phyloP scores from a whole-genome alignment of 2,797 vertebrate genomes.

The Dipus sagitta region DNA sequence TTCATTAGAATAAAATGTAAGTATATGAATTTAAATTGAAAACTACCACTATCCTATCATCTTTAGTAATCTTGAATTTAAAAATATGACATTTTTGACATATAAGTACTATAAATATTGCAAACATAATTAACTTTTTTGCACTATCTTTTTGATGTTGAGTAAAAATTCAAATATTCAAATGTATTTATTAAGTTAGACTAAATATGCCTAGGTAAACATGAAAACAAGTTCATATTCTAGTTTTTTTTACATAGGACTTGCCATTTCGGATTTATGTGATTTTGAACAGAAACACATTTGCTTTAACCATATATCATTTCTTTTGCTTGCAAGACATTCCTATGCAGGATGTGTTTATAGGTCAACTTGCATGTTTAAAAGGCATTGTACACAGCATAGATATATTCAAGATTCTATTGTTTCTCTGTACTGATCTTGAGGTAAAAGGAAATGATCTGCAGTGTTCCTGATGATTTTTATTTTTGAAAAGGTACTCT shows the following conservation, averaged over 20 bases:
- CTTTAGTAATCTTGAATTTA: neutral
- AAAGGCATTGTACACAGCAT: neutral
- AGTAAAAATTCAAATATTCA: neutral
- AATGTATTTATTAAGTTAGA: neutral
- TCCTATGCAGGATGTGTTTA: neutral
- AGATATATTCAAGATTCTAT: neutral
- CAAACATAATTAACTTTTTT: neutral
- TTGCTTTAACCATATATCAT: neutral
- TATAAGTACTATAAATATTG: neutral
- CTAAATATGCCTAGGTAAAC: neutral
- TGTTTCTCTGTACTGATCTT: neutral
- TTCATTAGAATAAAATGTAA: neutral
- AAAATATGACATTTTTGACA: neutral
- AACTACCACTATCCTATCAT: neutral
- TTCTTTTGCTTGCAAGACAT: neutral
- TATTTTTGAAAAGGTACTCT: conserved; percentile 28
- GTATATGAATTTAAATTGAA: neutral
- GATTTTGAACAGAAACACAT: conserved; percentile 35
- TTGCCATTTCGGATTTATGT: neutral
- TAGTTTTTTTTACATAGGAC: neutral
- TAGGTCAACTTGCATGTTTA: conserved; percentile 1
- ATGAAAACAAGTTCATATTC: neutral
- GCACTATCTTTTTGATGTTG: neutral
- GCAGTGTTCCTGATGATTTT: neutral
- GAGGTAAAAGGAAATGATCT: conserved; percentile 14